Percentiles rank a stretch among this genome's conserved stretches.
Conservation (phyloP, 1,140 invertebrate genomes). For the Drosophila chauvacae region DNA sequence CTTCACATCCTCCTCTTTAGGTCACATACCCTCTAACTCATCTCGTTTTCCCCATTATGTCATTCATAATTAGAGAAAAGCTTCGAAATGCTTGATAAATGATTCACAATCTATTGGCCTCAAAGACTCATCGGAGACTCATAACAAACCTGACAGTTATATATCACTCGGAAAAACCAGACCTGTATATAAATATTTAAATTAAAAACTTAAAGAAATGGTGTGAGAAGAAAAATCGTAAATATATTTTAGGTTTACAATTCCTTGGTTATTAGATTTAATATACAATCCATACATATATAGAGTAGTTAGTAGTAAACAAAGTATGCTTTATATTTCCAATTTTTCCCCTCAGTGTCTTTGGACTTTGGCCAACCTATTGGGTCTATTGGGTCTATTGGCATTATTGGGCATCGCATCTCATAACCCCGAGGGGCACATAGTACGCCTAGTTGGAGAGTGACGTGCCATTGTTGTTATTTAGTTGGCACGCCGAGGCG, state of each 20-base stretch:
- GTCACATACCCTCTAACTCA: background rate
- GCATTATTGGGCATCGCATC: slow-evolving; percentile 50
- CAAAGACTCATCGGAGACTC: slow-evolving; percentile 17
- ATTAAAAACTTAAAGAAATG: background rate
- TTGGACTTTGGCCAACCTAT: slow-evolving; percentile 1
- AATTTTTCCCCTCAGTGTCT: background rate
- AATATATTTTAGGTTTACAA: background rate
- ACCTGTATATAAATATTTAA: too few species aligned
- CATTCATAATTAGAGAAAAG: slow-evolving; percentile 60
- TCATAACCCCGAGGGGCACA: slow-evolving; percentile 68
- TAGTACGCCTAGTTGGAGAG: slow-evolving; percentile 51
- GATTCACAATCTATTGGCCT: slow-evolving; percentile 53
- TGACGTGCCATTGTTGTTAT: slow-evolving; percentile 71
- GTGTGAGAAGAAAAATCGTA: too few species aligned
- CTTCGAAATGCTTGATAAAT: slow-evolving; percentile 53
- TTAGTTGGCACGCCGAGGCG: slow-evolving; percentile 81
- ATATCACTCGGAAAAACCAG: background rate
- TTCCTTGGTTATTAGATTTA: background rate
- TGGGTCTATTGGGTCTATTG: slow-evolving; percentile 35
- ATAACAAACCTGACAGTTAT: slow-evolving; percentile 4
- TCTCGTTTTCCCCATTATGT: slow-evolving; percentile 53
- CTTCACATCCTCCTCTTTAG: background rate
- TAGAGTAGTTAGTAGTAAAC: too few species aligned
- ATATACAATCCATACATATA: background rate
- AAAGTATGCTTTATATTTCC: background rate